Base-by-base conservation (phyloP, 2,888 invertebrate species). In the Drosophila bunnanda region DNA sequence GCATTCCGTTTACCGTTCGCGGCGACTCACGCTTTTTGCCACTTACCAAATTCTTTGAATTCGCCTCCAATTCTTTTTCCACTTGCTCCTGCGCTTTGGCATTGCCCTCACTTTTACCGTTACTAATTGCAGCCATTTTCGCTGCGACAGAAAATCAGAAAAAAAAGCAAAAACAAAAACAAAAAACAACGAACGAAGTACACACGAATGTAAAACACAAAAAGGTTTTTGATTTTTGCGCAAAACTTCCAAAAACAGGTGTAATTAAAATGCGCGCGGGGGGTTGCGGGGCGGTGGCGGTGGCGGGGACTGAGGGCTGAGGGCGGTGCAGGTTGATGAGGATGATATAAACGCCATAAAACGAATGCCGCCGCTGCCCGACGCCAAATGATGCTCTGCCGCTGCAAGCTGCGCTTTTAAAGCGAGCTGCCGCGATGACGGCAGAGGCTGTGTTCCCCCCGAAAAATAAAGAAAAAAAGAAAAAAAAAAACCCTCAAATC, bases 351-450 rank as follows among this genome's bases (percentile, higher is more conserved):
- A 52, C 55, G 48, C 41, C 52, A 56, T 56, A 57, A 48, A 61
- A 60, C 61, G 65, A 62, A 59, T 61, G 73, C 65, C 60, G 72
- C 77, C 73, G 69, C 69, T 71, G 62, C 62, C 73, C 36, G 50
- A 74, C 78, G 71, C 78, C 62, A 79, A 80, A 78, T 77, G 72
- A 72, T 74, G 75, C 62, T 52, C 41, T 55, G 65, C 58, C 57
- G 57, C 34, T 77, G 71, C 67, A 78, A 76, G 56, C 76, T 76
- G 59, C 71, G 76, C 77, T 83, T 89, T 80, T 76, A 76, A 79
- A 70, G 46, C 48, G 38, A 48, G n/a, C 44, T 46, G 52, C 44
- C 41, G 52, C 8, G 28, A 30, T 38, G 50, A 17, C 9, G 38
- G 32, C 38, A 20, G 34, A 61, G 32, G 25, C 43, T 43, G 59